Evolutionary conservation across 2,797 vertebrate genomes (phyloP).

Genomic region (Gymnothorax javanicus): DNA sequence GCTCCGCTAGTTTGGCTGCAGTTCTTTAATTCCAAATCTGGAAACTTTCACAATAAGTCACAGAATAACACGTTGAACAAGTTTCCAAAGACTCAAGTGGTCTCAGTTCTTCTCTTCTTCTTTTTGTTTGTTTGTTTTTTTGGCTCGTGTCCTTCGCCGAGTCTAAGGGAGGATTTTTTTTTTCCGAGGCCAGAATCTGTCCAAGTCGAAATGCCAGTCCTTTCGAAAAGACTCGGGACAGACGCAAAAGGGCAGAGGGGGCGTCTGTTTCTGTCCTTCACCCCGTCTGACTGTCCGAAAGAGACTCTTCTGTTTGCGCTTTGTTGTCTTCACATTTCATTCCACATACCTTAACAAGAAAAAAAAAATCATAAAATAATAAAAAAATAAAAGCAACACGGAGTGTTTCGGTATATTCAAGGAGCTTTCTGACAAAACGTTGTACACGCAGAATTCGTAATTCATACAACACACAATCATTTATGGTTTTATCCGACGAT

Average conservation of each 20-base stretch:
- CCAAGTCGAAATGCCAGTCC: slow-evolving; percentile 59
- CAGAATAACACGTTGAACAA: slow-evolving; percentile 72
- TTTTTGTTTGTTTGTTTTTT: slow-evolving; percentile 21
- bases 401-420: slow-evolving; percentile 37
- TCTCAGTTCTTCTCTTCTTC: slow-evolving; percentile 35
- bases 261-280: not conserved
- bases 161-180: slow-evolving; percentile 36
- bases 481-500: not conserved
- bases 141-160: slow-evolving; percentile 47
- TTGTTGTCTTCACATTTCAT: slow-evolving; percentile 58
- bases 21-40: slow-evolving; percentile 69
- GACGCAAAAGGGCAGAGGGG: not conserved
- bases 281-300: slow-evolving; percentile 11
- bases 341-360: slow-evolving; percentile 59
- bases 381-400: slow-evolving; percentile 47
- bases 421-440: slow-evolving; percentile 4
- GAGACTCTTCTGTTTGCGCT: slow-evolving; percentile 57
- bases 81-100: slow-evolving; percentile 61
- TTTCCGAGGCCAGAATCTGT: slow-evolving; percentile 52
- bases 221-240: slow-evolving; percentile 47
- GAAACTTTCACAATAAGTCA: slow-evolving; percentile 73
- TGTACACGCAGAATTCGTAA: slow-evolving; percentile 29
- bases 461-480: slow-evolving; percentile 7
- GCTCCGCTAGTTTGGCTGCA: slow-evolving; percentile 61
- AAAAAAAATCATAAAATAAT: no score